phyloP scores from a whole-genome alignment of 2,888 invertebrate species.

The Pyrrhosoma nymphula region DNA sequence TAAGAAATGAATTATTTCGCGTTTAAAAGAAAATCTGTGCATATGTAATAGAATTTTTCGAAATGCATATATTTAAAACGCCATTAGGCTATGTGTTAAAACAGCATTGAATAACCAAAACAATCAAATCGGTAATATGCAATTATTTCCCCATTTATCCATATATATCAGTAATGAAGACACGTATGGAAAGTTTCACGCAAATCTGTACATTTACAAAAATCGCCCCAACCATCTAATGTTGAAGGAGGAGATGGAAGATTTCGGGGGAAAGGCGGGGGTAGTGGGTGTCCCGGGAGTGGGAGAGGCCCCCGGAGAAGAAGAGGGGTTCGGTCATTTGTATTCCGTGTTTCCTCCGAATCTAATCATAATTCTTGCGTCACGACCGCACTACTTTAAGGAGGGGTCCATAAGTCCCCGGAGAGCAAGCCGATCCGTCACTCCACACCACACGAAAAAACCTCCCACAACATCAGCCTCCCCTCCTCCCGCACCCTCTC shows the following conservation, averaged over 20 bases:
- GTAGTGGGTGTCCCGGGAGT: background rate
- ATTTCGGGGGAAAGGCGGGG: background rate
- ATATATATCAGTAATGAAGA: too few species aligned
- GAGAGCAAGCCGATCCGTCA: conserved; percentile 53
- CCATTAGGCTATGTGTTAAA: too few species aligned
- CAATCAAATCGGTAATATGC: too few species aligned
- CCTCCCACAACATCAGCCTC: conserved; percentile 17
- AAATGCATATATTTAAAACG: too few species aligned
- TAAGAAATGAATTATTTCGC: too few species aligned
- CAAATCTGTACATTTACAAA: too few species aligned
- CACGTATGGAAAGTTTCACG: too few species aligned
- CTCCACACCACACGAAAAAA: background rate
- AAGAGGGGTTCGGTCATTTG: conserved; percentile 26
- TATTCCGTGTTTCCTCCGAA: conserved; percentile 48
- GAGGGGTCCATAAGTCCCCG: conserved; percentile 45
- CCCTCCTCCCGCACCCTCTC: background rate
- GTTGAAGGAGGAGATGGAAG: background rate
- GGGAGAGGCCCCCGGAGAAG: background rate
- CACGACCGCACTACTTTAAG: conserved; percentile 53
- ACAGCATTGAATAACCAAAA: too few species aligned
- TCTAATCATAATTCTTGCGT: conserved; percentile 64
- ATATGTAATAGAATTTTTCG: too few species aligned
- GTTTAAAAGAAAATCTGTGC: too few species aligned
- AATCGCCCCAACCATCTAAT: too few species aligned
- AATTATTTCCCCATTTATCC: too few species aligned